Percentiles rank a stretch among this genome's conserved stretches.
These are phyloP conservation scores for Ganaspis brasiliensis DNA, from an alignment of 2,888 invertebrate genomes.

Conservation along the genomic window DNA sequence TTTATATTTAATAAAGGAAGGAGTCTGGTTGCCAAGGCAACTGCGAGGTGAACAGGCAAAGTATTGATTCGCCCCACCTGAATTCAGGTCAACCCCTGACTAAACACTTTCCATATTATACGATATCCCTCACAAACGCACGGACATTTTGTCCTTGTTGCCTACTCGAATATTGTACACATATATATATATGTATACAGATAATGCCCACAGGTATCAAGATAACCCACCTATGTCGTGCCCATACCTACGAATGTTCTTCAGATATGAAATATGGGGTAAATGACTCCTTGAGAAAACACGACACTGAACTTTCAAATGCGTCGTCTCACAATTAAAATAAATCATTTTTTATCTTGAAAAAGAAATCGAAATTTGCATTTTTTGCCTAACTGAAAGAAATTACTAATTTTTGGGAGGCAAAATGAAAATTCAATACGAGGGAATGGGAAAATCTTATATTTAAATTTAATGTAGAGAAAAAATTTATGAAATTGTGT, in stretches of 20 bases:
- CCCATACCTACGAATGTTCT: background rate
- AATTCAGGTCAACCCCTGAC: constrained; percentile 80
- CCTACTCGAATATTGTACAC: background rate
- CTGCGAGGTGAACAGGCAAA: constrained; percentile 78
- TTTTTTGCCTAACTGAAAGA: too few relatives aligned
- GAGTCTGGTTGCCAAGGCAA: constrained; percentile 79
- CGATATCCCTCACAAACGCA: constrained; percentile 56
- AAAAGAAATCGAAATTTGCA: background rate
- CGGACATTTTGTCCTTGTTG: constrained; percentile 38
- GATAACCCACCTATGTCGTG: background rate
- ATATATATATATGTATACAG: constrained; percentile 5
- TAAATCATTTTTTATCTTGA: constrained; percentile 18
- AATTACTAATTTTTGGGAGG: too few relatives aligned
- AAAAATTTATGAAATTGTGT: too few relatives aligned
- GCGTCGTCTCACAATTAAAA: background rate
- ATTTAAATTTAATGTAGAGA: too few relatives aligned
- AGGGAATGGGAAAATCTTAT: too few relatives aligned
- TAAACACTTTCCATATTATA: constrained; percentile 75
- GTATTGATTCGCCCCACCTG: constrained; percentile 80
- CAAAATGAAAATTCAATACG: too few relatives aligned
- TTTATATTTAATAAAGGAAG: constrained; percentile 78
- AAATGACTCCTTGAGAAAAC: background rate
- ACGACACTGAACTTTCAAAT: constrained; percentile 18
- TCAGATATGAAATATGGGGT: constrained; percentile 37
- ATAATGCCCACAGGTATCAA: constrained; percentile 14